Evolutionary conservation across 1,140 invertebrate species (phyloP).

Genomic region (Philaenus spumarius): DNA sequence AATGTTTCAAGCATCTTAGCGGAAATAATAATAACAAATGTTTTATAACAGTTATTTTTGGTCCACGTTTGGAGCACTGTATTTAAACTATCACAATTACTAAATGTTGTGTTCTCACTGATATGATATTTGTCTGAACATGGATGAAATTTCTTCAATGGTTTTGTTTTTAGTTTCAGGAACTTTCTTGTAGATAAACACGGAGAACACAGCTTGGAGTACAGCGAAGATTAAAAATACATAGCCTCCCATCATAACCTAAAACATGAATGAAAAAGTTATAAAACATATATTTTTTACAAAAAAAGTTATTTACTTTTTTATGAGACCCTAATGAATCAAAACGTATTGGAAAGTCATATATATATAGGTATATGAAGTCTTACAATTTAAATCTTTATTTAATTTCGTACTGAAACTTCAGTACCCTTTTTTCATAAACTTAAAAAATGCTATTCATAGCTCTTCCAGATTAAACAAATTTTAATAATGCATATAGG

Average conservation of each 20-base stretch:
- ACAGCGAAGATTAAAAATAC: constrained; percentile 72
- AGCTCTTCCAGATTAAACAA: no score
- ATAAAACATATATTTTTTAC: not conserved
- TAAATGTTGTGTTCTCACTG: constrained; percentile 39
- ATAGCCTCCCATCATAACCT: constrained; percentile 54
- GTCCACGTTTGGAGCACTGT: no score
- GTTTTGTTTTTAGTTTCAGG: constrained; percentile 84
- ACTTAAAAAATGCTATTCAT: no score
- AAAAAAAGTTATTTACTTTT: not conserved
- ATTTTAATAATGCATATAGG: no score
- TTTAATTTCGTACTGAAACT: no score
- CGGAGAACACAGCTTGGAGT: constrained; percentile 55
- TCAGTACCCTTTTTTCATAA: no score
- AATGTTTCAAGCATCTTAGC: no score
- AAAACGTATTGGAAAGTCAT: not conserved
- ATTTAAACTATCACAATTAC: no score
- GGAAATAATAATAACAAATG: no score
- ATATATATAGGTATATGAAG: not conserved
- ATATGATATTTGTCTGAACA: constrained; percentile 66
- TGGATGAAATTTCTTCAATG: constrained; percentile 69
- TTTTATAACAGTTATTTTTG: no score
- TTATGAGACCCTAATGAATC: not conserved
- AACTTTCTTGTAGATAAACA: constrained; percentile 72
- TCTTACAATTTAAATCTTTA: not conserved
- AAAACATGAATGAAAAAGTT: constrained; percentile 33